Conservation (phyloP, 2,113 vertebrate genomes). For the Calidris pugnax region DNA sequence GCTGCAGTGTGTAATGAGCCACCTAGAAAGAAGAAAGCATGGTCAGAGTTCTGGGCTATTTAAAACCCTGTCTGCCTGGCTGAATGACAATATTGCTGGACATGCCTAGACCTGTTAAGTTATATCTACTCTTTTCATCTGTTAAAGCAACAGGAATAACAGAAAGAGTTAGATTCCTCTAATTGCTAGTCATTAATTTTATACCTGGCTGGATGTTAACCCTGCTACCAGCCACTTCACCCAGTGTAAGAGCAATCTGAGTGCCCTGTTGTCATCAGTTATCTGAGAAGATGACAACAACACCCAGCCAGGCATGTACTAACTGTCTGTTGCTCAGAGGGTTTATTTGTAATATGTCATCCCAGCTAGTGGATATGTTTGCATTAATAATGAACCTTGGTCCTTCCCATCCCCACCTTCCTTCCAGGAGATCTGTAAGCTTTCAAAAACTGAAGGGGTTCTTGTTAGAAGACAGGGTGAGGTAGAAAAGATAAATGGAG, state of each 20-base stretch:
- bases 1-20: background rate
- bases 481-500: constrained; percentile 3
- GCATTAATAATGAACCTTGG: background rate
- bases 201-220: background rate
- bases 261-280: background rate
- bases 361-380: background rate
- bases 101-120: background rate
- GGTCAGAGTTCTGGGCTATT: background rate
- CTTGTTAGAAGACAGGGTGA: background rate
- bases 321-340: background rate
- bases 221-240: background rate
- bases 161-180: background rate
- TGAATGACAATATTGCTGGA: background rate
- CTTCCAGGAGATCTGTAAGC: background rate
- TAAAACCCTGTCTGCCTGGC: constrained; percentile 5
- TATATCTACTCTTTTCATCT: constrained; percentile 2
- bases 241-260: background rate
- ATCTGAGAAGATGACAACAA: background rate
- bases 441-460: background rate
- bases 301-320: background rate
- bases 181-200: background rate
- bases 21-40: background rate
- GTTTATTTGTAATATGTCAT: background rate
- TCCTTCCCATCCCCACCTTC: background rate
- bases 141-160: background rate